These are phyloP conservation scores for Apamea anceps DNA, from an alignment of 2,888 invertebrate species.

Conservation along the genomic window DNA sequence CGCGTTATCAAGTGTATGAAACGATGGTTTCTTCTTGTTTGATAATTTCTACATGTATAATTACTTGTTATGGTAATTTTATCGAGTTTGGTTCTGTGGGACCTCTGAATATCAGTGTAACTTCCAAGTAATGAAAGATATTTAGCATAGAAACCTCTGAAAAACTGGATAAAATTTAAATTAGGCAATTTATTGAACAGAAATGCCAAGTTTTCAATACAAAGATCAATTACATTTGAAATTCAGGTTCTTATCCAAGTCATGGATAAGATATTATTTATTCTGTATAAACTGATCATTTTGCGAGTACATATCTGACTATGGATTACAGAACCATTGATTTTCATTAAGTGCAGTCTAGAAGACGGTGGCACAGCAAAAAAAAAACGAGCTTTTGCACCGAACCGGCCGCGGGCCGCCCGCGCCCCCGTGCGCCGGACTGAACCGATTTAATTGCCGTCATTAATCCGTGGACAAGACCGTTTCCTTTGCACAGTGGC, in stretches of 20 bases:
- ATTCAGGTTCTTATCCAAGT: conserved; percentile 14
- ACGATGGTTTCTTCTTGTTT: not conserved
- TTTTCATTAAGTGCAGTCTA: conserved; percentile 61
- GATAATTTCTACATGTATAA: not conserved
- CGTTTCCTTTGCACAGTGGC: conserved; percentile 72
- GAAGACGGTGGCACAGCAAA: conserved; percentile 53
- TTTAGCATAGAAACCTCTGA: not conserved
- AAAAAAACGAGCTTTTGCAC: conserved; percentile 63
- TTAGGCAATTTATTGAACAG: not conserved
- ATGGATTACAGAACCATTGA: conserved; percentile 57
- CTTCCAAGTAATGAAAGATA: not conserved
- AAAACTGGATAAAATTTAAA: not conserved
- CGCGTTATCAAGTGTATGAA: not conserved
- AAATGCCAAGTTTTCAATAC: not conserved
- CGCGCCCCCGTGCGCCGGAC: conserved; percentile 60
- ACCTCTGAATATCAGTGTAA: not conserved
- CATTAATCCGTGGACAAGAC: conserved; percentile 80
- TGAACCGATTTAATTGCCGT: conserved; percentile 82
- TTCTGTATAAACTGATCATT: conserved; percentile 49
- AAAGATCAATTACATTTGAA: not conserved
- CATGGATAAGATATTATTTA: conserved; percentile 41
- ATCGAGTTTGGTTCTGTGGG: not conserved
- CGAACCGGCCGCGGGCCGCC: conserved; percentile 59
- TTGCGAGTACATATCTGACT: conserved; percentile 38
- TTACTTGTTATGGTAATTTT: not conserved